These are phyloP conservation scores for Tromatobia lineatoria DNA, from an alignment of 2,888 invertebrate species.

Conservation along the genomic window DNA sequence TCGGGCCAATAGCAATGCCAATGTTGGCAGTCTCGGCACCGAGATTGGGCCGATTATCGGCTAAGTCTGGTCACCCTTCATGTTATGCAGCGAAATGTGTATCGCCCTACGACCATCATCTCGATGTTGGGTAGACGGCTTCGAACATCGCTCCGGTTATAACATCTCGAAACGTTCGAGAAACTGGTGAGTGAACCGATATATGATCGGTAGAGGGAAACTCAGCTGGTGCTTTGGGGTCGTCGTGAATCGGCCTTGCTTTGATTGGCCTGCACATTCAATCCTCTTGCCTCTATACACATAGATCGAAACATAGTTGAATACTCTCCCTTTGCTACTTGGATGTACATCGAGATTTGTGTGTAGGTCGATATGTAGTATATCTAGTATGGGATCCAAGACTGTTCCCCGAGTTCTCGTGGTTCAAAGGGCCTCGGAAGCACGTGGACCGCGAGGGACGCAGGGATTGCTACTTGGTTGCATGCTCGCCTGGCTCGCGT, in stretches of 20 bases:
- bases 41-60: no score
- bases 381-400: conserved; percentile 67
- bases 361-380: conserved; percentile 33
- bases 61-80: no score
- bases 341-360: neutral
- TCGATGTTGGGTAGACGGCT: conserved; percentile 1
- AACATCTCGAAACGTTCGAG: conserved; percentile 45
- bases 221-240: neutral
- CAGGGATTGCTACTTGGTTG: conserved; percentile 19
- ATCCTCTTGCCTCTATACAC: conserved; percentile 16
- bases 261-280: conserved; percentile 21
- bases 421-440: conserved; percentile 53
- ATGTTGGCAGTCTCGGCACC: no score
- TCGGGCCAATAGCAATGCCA: no score
- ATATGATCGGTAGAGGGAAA: conserved; percentile 7
- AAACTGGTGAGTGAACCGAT: conserved; percentile 27
- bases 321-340: conserved; percentile 15
- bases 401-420: conserved; percentile 40
- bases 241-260: conserved; percentile 48
- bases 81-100: conserved; percentile 8
- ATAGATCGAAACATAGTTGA: conserved; percentile 13
- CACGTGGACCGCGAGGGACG: conserved; percentile 19
- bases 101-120: conserved; percentile 34
- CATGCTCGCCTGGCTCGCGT: neutral
- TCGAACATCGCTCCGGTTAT: conserved; percentile 25